A percentile compares a stretch with the other conserved stretches of the same genome.
Conservation (phyloP, 2,797 vertebrate species). For the Alfaro cultratus region DNA sequence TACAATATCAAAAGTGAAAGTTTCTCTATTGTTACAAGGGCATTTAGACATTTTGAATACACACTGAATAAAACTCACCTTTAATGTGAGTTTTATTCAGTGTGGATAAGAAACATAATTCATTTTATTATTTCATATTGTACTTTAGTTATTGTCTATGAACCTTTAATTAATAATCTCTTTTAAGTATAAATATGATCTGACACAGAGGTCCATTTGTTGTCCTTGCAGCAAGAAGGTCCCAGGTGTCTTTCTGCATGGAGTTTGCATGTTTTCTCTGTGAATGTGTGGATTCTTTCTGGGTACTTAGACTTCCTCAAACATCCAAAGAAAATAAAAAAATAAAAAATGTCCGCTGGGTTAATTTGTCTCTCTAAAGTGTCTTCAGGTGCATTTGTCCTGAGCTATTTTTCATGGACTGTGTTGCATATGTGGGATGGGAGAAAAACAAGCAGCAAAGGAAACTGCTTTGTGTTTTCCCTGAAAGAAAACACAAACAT, state of each 20-base stretch:
- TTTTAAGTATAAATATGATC: background rate
- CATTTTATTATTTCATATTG: background rate
- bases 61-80: no score
- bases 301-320: background rate
- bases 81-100: background rate
- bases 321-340: background rate
- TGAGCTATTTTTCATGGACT: background rate
- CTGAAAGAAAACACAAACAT: background rate
- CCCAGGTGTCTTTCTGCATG: no score
- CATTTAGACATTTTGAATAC: background rate
- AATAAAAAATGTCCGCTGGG: background rate
- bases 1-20: background rate
- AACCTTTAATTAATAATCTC: background rate
- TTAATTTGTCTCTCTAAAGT: background rate
- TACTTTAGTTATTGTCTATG: background rate
- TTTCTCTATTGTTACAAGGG: background rate
- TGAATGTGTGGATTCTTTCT: background rate
- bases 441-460: background rate
- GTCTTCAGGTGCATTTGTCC: background rate
- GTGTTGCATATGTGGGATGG: background rate
- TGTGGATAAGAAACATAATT: background rate
- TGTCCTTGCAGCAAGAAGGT: no score
- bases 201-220: background rate
- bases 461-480: background rate
- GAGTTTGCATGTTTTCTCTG: background rate